phyloP scores from a whole-genome alignment of 2,888 invertebrate genomes.

The Andrena camellia region DNA sequence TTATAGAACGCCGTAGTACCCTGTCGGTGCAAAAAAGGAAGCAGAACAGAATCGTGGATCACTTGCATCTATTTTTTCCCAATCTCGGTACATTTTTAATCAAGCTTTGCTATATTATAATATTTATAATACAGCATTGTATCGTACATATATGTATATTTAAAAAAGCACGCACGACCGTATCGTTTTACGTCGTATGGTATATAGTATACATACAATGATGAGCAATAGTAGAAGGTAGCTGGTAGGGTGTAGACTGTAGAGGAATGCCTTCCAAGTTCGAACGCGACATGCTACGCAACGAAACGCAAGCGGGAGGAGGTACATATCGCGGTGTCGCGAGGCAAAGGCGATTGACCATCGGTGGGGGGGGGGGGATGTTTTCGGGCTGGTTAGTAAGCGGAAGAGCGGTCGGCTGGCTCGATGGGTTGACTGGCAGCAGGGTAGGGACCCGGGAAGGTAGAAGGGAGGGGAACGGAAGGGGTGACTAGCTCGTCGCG shows the following conservation, averaged over 20 bases:
- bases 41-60: not conserved
- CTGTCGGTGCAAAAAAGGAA: constrained; percentile 33
- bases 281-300: not conserved
- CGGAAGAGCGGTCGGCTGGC: constrained; percentile 25
- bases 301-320: constrained; percentile 2
- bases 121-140: no score
- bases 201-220: no score
- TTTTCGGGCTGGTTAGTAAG: constrained; percentile 67
- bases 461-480: constrained; percentile 48
- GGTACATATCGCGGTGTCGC: constrained; percentile 6
- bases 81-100: no score
- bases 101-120: no score
- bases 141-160: no score
- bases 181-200: not conserved
- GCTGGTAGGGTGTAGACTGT: no score
- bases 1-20: constrained; percentile 61
- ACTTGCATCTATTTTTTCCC: not conserved
- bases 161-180: not conserved
- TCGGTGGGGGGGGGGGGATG: constrained; percentile 60
- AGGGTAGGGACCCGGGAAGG: constrained; percentile 32
- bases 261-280: not conserved
- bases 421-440: constrained; percentile 13
- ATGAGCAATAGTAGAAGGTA: constrained; percentile 2
- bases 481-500: constrained; percentile 57
- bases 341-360: constrained; percentile 49